Base-by-base conservation (phyloP, 2,113 vertebrate species). In the Ameiurus melas region DNA sequence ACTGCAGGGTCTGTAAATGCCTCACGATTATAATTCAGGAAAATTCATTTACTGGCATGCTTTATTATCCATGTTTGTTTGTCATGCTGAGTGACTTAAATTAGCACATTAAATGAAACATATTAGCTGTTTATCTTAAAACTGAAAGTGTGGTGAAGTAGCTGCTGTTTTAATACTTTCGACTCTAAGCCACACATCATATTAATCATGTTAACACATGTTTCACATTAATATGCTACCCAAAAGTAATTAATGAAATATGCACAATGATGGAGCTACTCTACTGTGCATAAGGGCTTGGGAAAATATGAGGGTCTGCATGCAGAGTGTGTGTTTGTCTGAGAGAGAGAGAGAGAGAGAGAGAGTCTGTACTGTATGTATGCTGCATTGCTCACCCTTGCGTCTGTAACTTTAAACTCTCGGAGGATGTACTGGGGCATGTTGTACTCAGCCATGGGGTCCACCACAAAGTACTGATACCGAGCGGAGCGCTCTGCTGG, bases 351-450 rank as follows among this genome's bases (percentile, higher is more conserved):
- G 73, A 77, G 10, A 85, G 79, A 77, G 73, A 78, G 53, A 78
- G 27, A 60, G 1, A 83, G 51, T 19, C 33, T 77, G 53, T 71
- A 36, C 13, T 83, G 68, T 57, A 33, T 5, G 30, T 10, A 30
- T 51, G 30, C 19, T 64, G 30, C 30, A 9, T 22, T 17, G 91
- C 97, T 96, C 91, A 99, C 98, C 96, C 98, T 95, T 92, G 98
- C 98, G 0, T 99, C 98, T 0, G 98, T 99, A 95, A 99, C 98
- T 93, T 99, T 99, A 95, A 99, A 99, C 88, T 99, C 98, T 7
- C 98, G 93, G 1, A 99, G 96, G 94, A 99, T 99, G 93, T 99
- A 99, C 94, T 99, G 98, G 8, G 98, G 98, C 98, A 99, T 99
- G 95, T 99, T 99, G 94, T 99, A 99, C 75, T 99, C 98, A 0